phyloP scores from a whole-genome alignment of 1,140 invertebrate species.

The Heliconius melpomene region DNA sequence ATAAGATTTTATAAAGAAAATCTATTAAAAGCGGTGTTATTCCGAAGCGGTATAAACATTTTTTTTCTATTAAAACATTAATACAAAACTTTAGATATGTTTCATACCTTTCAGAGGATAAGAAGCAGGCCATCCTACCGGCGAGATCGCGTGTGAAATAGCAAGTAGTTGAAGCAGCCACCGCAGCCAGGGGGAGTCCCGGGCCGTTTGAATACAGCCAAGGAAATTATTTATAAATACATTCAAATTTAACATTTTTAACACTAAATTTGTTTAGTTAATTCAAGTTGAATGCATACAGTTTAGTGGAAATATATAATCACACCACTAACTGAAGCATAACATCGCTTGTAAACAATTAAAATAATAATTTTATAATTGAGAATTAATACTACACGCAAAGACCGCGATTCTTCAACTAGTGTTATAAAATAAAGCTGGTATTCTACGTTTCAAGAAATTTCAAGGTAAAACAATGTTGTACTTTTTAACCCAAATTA shows the following conservation, averaged over 20 bases:
- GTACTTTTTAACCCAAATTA: not conserved
- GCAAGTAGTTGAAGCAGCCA: constrained; percentile 51
- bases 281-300: not conserved
- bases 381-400: not conserved
- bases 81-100: not conserved
- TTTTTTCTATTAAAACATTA: no score
- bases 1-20: no score
- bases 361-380: not conserved
- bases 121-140: constrained; percentile 54
- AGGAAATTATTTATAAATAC: constrained; percentile 45
- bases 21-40: no score
- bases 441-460: not conserved
- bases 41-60: no score
- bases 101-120: constrained; percentile 53
- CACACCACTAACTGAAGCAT: not conserved
- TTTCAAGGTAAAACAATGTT: constrained; percentile 12
- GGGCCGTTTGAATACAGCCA: constrained; percentile 43
- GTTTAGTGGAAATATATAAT: not conserved
- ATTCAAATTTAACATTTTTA: constrained; percentile 43
- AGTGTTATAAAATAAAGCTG: not conserved
- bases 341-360: not conserved
- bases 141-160: constrained; percentile 48
- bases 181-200: constrained; percentile 45
- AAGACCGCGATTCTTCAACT: not conserved
- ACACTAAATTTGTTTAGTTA: not conserved